Evolutionary conservation across 2,113 vertebrate species (phyloP).

Genomic region (Neodontobutis hainanensis): DNA sequence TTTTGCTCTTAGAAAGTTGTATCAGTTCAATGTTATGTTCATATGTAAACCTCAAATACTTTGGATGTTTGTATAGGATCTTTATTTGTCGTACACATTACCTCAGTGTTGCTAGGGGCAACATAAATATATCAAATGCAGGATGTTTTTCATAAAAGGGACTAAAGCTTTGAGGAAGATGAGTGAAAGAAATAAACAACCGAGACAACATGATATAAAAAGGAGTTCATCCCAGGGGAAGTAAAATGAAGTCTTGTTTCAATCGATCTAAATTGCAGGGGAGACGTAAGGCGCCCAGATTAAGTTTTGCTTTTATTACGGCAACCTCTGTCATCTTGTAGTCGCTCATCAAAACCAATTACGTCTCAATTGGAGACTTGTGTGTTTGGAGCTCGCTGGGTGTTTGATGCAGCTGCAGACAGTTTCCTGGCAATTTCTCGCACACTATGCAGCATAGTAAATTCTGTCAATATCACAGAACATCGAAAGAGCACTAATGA

Average conservation of each 20-base stretch:
- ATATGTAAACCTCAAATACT: neutral
- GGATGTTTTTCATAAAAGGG: neutral
- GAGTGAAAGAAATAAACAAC: neutral
- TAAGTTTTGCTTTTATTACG: slow-evolving; percentile 22
- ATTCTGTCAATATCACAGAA: slow-evolving; percentile 36
- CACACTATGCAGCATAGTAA: neutral
- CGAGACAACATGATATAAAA: neutral
- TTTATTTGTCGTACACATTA: neutral
- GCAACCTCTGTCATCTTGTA: slow-evolving; percentile 25
- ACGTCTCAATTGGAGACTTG: slow-evolving; percentile 19
- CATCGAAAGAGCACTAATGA: slow-evolving; percentile 42
- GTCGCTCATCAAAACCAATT: slow-evolving; percentile 35
- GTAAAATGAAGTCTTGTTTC: slow-evolving; percentile 28
- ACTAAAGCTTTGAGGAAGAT: neutral
- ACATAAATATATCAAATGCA: neutral
- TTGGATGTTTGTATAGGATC: neutral
- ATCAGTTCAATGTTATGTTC: neutral
- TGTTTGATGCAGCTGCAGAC: slow-evolving; percentile 3
- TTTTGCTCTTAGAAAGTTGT: neutral
- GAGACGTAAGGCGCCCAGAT: slow-evolving; percentile 14
- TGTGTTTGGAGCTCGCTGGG: slow-evolving; percentile 8
- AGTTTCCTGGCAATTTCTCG: slow-evolving; percentile 3
- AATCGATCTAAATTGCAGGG: slow-evolving; percentile 32
- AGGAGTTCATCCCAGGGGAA: slow-evolving; percentile 6
- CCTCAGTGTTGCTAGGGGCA: neutral